Conservation (phyloP, 2,888 invertebrate species). For the Nomada fucata region DNA sequence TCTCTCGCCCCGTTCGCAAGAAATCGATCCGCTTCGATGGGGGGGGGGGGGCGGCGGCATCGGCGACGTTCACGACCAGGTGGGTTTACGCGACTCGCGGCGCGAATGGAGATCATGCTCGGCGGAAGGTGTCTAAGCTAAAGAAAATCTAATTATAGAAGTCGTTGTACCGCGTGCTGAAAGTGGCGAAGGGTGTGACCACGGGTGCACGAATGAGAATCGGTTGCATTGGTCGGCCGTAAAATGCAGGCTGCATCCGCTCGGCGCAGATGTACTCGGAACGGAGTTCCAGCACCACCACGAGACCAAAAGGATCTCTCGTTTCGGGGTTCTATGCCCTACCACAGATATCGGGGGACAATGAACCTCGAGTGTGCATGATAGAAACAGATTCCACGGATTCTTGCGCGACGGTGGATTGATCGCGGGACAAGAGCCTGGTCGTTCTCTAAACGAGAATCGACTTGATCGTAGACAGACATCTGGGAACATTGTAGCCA, state of each 20-base stretch:
- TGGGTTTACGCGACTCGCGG: conserved; percentile 42
- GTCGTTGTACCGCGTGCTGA: conserved; percentile 75
- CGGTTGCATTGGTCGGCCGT: conserved; percentile 81
- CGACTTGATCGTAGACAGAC: conserved; percentile 14
- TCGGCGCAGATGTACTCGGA: conserved; percentile 80
- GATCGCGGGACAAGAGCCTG: conserved; percentile 5
- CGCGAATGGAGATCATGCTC: conserved; percentile 52
- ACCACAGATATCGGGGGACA: conserved; percentile 62
- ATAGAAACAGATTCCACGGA: conserved; percentile 47
- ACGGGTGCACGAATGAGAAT: conserved; percentile 79
- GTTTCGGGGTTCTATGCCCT: conserved; percentile 61
- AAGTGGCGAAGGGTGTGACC: conserved; percentile 74
- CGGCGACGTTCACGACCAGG: conserved; percentile 25
- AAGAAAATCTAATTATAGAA: conserved; percentile 81
- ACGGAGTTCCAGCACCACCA: conserved; percentile 65
- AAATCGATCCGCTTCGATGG: conserved; percentile 6
- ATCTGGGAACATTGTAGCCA: background rate
- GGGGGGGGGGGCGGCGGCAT: too few relatives aligned
- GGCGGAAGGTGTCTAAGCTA: conserved; percentile 70
- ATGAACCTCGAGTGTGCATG: conserved; percentile 65
- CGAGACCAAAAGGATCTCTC: conserved; percentile 70
- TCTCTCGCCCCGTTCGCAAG: background rate
- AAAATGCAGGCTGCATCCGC: conserved; percentile 83
- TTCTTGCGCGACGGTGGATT: conserved; percentile 22
- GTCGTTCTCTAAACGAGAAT: background rate